These are phyloP conservation scores for Rhinella marina DNA, from an alignment of 2,797 vertebrate genomes.

Conservation along the genomic window DNA sequence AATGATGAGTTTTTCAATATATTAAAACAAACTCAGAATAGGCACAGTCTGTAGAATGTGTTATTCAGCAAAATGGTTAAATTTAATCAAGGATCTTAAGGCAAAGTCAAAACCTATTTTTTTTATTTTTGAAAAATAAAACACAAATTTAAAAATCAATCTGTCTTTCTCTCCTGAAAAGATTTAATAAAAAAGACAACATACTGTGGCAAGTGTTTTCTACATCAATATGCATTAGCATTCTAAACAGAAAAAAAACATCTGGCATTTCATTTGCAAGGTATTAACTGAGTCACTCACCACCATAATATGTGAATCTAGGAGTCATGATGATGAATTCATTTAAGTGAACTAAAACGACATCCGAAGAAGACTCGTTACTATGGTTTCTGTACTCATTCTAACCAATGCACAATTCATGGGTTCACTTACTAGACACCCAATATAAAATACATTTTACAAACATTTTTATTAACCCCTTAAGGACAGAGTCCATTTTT, in stretches of 20 bases:
- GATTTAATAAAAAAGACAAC: constrained; percentile 20
- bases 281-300: constrained; percentile 57
- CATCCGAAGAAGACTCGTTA: neutral
- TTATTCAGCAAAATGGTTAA: neutral
- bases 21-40: too few species aligned
- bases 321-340: constrained; percentile 55
- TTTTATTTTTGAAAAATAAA: neutral
- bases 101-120: neutral
- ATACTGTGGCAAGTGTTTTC: constrained; percentile 40
- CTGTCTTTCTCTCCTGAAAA: constrained; percentile 1
- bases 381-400: neutral
- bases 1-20: too few species aligned
- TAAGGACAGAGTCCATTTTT: too few species aligned
- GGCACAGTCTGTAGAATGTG: neutral
- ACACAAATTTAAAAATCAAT: neutral
- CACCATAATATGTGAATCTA: constrained; percentile 51
- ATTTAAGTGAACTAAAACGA: constrained; percentile 41
- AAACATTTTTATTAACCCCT: too few species aligned
- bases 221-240: constrained; percentile 55
- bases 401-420: neutral
- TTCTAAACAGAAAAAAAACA: constrained; percentile 50
- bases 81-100: neutral
- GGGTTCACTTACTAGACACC: neutral
- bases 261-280: constrained; percentile 57
- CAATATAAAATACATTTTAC: neutral